These are phyloP conservation scores for Palythoa heliodiscus DNA, from an alignment of 92 coral and sea anemone species.

Conservation along the genomic window DNA sequence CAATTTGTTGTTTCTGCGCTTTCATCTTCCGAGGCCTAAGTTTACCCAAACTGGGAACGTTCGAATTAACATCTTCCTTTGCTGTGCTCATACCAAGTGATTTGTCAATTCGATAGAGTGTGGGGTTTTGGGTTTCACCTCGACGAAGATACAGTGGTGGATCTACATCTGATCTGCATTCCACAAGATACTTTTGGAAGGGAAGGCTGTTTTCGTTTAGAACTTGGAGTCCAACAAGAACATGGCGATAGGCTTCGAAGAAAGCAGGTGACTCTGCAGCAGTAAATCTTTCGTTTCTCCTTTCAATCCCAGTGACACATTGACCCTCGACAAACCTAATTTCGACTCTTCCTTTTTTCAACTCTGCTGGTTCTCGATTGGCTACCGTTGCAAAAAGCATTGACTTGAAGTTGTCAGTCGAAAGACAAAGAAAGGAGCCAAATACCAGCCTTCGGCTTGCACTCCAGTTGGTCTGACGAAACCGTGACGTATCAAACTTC, in stretches of 20 bases:
- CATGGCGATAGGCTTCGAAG: constrained; percentile 47
- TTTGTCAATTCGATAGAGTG: constrained; percentile 50
- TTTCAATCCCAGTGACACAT: constrained; percentile 28
- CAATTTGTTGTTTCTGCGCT: not conserved
- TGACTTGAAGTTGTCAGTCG: constrained; percentile 36
- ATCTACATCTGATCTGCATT: constrained; percentile 42
- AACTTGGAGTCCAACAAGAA: constrained; percentile 39
- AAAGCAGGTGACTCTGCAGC: constrained; percentile 46
- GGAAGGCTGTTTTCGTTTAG: constrained; percentile 30
- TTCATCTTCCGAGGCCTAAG: not conserved
- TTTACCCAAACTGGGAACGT: not conserved
- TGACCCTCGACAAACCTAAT: constrained; percentile 24
- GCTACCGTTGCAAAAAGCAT: constrained; percentile 41
- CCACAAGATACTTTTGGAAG: constrained; percentile 45
- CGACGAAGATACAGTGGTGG: constrained; percentile 19
- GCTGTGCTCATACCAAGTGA: constrained; percentile 45
- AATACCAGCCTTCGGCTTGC: constrained; percentile 22
- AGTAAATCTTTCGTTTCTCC: constrained; percentile 16
- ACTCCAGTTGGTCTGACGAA: constrained; percentile 38
- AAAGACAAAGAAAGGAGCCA: constrained; percentile 47
- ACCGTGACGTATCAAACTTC: constrained; percentile 44
- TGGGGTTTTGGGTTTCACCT: constrained; percentile 18
- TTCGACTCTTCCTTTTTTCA: constrained; percentile 28
- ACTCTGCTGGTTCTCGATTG: not conserved
- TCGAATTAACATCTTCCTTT: not conserved